Evolutionary conservation across 2,113 vertebrate species (phyloP).

Genomic region (Spheniscus mendiculus): DNA sequence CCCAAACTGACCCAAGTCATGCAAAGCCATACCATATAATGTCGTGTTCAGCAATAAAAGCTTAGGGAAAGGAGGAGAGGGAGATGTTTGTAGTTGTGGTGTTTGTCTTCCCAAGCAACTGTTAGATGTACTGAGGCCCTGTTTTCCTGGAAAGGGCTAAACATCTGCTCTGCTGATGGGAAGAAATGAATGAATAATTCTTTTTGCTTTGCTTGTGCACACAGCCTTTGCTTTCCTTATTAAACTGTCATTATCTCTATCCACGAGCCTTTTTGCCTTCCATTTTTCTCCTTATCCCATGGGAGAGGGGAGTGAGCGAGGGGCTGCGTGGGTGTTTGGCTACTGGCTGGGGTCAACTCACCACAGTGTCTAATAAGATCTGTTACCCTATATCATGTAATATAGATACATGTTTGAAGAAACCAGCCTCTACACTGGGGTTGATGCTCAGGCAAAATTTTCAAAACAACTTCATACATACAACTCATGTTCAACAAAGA

Average conservation of each 20-base stretch:
- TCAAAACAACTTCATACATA: background rate
- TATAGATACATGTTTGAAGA: background rate
- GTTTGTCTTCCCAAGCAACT: background rate
- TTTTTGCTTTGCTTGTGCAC: background rate
- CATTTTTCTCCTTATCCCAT: background rate
- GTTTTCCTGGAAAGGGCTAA: background rate
- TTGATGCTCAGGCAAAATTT: background rate
- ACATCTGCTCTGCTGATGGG: background rate
- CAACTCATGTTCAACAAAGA: background rate
- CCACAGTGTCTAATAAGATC: background rate
- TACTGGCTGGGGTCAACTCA: background rate
- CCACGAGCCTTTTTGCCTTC: background rate
- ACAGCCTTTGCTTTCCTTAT: background rate
- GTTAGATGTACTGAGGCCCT: background rate
- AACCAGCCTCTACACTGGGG: fast-evolving
- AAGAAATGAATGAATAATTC: background rate
- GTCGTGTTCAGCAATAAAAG: background rate
- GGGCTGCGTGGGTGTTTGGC: background rate
- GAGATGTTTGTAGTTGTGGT: background rate
- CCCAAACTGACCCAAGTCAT: too few species aligned
- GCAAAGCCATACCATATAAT: too few species aligned
- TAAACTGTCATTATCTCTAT: background rate
- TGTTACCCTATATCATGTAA: background rate
- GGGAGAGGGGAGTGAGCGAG: fast-evolving
- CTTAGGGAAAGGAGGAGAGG: background rate